Percentiles rank a stretch among this genome's conserved stretches.
Conservation (phyloP, 1,140 invertebrate species). For the Hypothenemus hampei region DNA sequence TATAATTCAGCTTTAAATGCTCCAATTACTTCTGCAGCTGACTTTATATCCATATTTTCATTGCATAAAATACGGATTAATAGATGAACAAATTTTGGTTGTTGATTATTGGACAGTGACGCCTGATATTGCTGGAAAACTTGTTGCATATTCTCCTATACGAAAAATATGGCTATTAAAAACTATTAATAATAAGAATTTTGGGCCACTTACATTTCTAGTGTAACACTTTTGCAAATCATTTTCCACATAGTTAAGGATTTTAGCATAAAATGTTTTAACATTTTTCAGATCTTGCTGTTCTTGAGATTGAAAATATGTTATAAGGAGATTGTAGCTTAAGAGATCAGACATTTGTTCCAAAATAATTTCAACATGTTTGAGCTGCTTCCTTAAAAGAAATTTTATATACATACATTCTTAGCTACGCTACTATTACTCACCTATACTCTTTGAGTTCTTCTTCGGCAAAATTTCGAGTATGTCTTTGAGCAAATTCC, state of each 20-base stretch:
- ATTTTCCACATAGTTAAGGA: constrained; percentile 20
- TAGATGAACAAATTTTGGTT: too few species aligned
- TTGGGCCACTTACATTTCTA: constrained; percentile 26
- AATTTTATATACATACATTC: too few species aligned
- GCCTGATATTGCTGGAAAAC: too few species aligned
- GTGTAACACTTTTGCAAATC: constrained; percentile 23
- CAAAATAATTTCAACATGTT: constrained; percentile 4
- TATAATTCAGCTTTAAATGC: constrained; percentile 22
- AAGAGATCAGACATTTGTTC: constrained; percentile 18
- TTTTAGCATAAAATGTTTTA: constrained; percentile 23
- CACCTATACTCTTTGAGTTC: too few species aligned
- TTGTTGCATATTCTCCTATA: neutral
- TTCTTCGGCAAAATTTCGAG: too few species aligned
- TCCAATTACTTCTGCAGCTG: constrained; percentile 7
- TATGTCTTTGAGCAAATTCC: too few species aligned
- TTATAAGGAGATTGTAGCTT: constrained; percentile 16
- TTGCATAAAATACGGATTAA: neutral
- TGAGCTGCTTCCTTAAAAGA: constrained; percentile 10
- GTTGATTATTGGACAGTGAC: too few species aligned
- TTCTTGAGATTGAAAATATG: constrained; percentile 20
- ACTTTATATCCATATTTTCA: neutral
- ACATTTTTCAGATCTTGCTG: constrained; percentile 20
- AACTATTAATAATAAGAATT: neutral
- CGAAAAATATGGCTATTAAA: neutral
- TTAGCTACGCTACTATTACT: too few species aligned